Conservation (phyloP, 2,888 invertebrate species). For the Ecliptopera silaceata region DNA sequence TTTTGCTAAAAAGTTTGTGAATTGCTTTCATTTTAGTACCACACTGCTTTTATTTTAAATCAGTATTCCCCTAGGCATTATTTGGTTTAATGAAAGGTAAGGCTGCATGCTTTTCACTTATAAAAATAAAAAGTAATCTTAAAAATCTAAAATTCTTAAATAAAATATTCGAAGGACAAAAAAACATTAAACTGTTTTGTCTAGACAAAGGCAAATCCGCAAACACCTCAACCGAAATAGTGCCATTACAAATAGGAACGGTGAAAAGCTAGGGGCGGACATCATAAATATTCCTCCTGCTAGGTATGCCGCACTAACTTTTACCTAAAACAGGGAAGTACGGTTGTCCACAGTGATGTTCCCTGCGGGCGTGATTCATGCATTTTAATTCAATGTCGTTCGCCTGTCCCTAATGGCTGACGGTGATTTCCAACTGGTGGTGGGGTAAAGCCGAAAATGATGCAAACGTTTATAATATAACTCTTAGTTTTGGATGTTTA, state of each 20-base stretch:
- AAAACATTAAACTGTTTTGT: conserved; percentile 15
- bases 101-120: too few relatives aligned
- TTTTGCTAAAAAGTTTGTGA: too few relatives aligned
- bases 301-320: conserved; percentile 25
- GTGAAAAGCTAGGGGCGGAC: conserved; percentile 27
- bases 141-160: too few relatives aligned
- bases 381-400: conserved; percentile 37
- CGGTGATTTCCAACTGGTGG: conserved; percentile 25
- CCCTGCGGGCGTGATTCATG: conserved; percentile 31
- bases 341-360: conserved; percentile 20
- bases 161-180: conserved; percentile 23
- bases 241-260: conserved; percentile 24
- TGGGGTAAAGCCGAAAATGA: conserved; percentile 14
- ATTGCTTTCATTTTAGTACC: too few relatives aligned
- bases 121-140: too few relatives aligned
- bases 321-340: conserved; percentile 25
- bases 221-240: conserved; percentile 26
- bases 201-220: conserved; percentile 22
- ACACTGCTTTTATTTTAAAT: too few relatives aligned
- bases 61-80: too few relatives aligned
- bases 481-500: too few relatives aligned
- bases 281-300: conserved; percentile 28
- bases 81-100: too few relatives aligned
- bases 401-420: conserved; percentile 34
- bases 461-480: too few relatives aligned